Evolutionary conservation across 2,888 invertebrate genomes (phyloP), one percentile per base, ranked within the genome.

Genomic region (Pristionchus exspectatus): DNA sequence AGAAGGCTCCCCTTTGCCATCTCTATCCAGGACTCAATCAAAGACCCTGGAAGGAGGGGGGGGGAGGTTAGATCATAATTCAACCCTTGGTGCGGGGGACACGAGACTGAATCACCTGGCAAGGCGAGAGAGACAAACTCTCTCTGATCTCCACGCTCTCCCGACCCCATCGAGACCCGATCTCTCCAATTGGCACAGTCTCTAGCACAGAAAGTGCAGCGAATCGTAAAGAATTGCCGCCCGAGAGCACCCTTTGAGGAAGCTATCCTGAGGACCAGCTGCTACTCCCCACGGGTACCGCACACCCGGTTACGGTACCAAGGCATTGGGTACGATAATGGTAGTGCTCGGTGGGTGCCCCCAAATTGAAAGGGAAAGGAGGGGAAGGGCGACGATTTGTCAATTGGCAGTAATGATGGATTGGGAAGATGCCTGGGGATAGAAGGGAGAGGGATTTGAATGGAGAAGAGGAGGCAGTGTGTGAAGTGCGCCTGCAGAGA

Each of bases 151-250:
- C 16, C 44, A 30, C n/a, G 16, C 24, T 77, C n/a, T 81, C 50
- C 27, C 81, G 81, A 12, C 24, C 50, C 33, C 14, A 72, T n/a
- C 27, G 12, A 30, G 69, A 3, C 69, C 12, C 14, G 33, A 72
- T 72, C 81, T 81, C 81, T 81, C 81, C n/a, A 81, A 33, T 81
- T 27, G 12, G 50, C n/a, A 27, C 81, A 81, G 50, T 81, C 81
- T 81, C 44, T 81, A 50, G 44, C 44, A 38, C 3, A 77, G 44
- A 44, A 56, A 56, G 27, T 50, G 81, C 81, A 81, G 21, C 81
- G 81, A 27, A 81, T 81, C 81, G 81, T 81, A 81, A 81, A 81
- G 44, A 81, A 81, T 81, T 81, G 81, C 81, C 81, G 81, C 81
- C 50, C n/a, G 44, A 27, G 27, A 54, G 81, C n/a, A 18, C 74